These are phyloP conservation scores for Balanococcus diminutus DNA, from an alignment of 2,888 invertebrate genomes.

Conservation along the genomic window DNA sequence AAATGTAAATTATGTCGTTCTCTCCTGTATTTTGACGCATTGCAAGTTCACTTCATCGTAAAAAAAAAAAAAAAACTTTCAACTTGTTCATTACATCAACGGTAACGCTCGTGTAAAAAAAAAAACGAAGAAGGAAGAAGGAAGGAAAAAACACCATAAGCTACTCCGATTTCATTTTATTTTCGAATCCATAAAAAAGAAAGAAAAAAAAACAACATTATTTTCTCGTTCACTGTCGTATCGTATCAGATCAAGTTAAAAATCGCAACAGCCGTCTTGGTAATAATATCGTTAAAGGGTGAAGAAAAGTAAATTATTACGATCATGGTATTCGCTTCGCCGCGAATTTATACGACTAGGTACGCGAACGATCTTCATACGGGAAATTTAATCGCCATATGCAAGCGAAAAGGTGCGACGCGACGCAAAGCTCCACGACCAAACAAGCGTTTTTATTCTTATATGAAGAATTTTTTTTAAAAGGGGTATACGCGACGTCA, in stretches of 20 bases:
- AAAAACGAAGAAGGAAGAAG: background rate
- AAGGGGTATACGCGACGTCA: background rate
- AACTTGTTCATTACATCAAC: background rate
- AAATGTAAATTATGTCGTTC: background rate
- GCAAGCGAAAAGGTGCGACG: background rate
- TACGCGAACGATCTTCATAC: background rate
- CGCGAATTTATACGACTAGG: background rate
- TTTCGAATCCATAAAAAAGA: slow-evolving; percentile 18
- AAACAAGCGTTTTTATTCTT: background rate
- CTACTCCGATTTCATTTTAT: slow-evolving; percentile 41
- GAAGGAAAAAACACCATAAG: slow-evolving; percentile 6
- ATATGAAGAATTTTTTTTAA: background rate
- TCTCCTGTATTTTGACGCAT: background rate
- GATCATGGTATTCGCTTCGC: background rate
- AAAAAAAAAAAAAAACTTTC: background rate
- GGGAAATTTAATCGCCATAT: slow-evolving; percentile 13
- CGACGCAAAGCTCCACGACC: background rate
- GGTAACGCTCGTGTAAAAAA: background rate
- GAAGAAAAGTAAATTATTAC: slow-evolving; percentile 36
- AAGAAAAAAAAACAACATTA: background rate
- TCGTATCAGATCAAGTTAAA: slow-evolving; percentile 44
- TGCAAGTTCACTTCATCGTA: background rate
- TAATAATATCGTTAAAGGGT: slow-evolving; percentile 42
- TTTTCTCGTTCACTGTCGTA: background rate
- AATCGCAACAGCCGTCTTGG: slow-evolving; percentile 45